Evolutionary conservation across 2,888 invertebrate genomes (phyloP).

Genomic region (Ditylenchus weischeri): DNA sequence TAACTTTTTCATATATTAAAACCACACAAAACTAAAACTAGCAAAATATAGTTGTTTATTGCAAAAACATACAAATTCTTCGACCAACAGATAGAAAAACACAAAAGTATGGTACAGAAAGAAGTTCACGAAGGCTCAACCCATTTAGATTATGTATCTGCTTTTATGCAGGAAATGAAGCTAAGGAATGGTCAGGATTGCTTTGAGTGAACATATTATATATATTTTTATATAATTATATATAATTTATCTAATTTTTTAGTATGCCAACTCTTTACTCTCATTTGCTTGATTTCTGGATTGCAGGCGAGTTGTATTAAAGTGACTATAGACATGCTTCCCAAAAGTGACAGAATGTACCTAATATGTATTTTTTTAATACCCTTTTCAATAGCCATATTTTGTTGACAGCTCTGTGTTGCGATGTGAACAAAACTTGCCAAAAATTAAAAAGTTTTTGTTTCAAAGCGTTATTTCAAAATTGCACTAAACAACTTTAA

Average conservation of each 20-base stretch:
- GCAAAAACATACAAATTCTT: slow-evolving; percentile 16
- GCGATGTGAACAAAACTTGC: no score
- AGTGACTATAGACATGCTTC: no score
- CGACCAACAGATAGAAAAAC: slow-evolving; percentile 20
- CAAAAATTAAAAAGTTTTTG: no score
- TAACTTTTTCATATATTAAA: no score
- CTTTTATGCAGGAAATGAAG: slow-evolving; percentile 32
- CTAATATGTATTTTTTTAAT: neutral
- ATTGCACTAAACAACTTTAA: no score
- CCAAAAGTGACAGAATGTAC: neutral
- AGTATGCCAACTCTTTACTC: slow-evolving; percentile 19
- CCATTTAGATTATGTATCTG: slow-evolving; percentile 35
- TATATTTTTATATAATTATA: neutral
- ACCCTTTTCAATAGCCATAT: no score
- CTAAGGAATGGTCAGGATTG: slow-evolving; percentile 20
- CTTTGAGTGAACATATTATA: slow-evolving; percentile 7
- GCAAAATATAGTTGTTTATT: no score
- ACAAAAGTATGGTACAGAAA: slow-evolving; percentile 8
- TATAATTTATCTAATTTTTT: no score
- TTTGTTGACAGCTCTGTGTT: no score
- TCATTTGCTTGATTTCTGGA: slow-evolving; percentile 19
- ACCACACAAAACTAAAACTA: no score
- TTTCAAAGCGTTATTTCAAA: no score
- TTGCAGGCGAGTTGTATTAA: slow-evolving; percentile 10
- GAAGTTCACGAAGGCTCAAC: slow-evolving; percentile 26